phyloP scores from a whole-genome alignment of 2,888 invertebrate species.

The Hirtodrosophila confusa region DNA sequence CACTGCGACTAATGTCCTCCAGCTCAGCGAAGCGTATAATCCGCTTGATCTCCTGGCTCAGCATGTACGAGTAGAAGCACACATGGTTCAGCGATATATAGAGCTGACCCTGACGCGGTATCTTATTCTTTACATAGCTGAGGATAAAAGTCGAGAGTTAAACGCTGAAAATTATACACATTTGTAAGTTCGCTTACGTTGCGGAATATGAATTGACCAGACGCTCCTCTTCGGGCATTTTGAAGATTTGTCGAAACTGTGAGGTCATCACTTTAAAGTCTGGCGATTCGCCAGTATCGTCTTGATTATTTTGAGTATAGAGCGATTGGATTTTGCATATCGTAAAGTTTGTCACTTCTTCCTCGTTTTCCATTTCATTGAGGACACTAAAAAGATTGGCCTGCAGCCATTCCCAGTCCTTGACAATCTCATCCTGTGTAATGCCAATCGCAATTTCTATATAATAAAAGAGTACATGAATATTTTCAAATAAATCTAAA shows the following conservation, averaged over 20 bases:
- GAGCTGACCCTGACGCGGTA: conserved; percentile 98
- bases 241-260: conserved; percentile 94
- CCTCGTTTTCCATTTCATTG: conserved; percentile 95
- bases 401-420: conserved; percentile 98
- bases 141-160: conserved; percentile 65
- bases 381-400: conserved; percentile 93
- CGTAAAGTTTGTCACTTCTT: conserved; percentile 97
- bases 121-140: conserved; percentile 96
- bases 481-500: no score
- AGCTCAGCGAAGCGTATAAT: conserved; percentile 91
- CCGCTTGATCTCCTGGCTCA: conserved; percentile 95
- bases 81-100: conserved; percentile 98
- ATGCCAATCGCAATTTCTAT: conserved; percentile 95
- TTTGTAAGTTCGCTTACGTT: conserved; percentile 87
- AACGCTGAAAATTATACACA: no score
- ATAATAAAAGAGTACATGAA: conserved; percentile 5
- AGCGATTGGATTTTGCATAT: conserved; percentile 98
- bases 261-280: conserved; percentile 92
- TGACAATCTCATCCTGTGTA: conserved; percentile 93
- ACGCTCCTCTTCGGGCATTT: conserved; percentile 96
- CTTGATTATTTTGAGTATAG: conserved; percentile 88
- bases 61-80: conserved; percentile 97
- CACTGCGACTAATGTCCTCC: conserved; percentile 90
- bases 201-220: conserved; percentile 97
- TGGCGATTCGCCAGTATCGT: conserved; percentile 82